Conservation (phyloP, 2,888 invertebrate genomes). For the Heteromurus nitidus region DNA sequence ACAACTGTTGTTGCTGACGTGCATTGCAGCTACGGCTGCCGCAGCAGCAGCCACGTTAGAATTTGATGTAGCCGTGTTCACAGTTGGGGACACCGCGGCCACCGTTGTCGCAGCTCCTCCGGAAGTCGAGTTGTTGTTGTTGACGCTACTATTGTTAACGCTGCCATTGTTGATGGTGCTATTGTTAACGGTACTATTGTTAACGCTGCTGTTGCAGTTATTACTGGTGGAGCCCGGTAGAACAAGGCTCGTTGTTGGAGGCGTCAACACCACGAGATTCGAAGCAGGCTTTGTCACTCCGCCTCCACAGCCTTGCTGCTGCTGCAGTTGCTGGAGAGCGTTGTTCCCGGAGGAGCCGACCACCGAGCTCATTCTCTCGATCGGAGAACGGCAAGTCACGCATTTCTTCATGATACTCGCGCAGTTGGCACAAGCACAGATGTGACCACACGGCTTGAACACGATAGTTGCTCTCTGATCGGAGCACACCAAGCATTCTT, state of each 20-base stretch:
- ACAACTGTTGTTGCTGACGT: constrained; percentile 49
- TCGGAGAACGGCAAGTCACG: constrained; percentile 93
- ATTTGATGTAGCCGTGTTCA: constrained; percentile 18
- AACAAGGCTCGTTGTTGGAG: constrained; percentile 66
- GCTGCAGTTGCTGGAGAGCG: constrained; percentile 20
- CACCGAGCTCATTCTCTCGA: constrained; percentile 80
- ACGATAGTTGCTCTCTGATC: constrained; percentile 93
- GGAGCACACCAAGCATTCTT: constrained; percentile 97
- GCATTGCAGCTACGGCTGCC: constrained; percentile 60
- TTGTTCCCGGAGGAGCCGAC: constrained; percentile 58
- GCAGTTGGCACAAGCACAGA: constrained; percentile 89
- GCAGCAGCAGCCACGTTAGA: constrained; percentile 56
- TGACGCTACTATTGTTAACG: constrained; percentile 59
- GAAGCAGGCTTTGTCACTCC: constrained; percentile 68
- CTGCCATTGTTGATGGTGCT: constrained; percentile 48
- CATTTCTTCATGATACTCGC: constrained; percentile 98
- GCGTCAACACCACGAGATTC: constrained; percentile 68
- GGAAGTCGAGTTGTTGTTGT: constrained; percentile 42
- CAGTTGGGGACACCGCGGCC: constrained; percentile 29
- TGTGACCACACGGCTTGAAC: constrained; percentile 96
- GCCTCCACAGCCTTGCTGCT: constrained; percentile 18
- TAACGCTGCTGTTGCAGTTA: constrained; percentile 66
- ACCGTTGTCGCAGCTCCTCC: constrained; percentile 34
- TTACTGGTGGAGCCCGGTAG: constrained; percentile 44
- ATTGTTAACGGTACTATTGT: constrained; percentile 63